Evolutionary conservation across 2,113 vertebrate species (phyloP).

Genomic region (Spheniscus mendiculus): DNA sequence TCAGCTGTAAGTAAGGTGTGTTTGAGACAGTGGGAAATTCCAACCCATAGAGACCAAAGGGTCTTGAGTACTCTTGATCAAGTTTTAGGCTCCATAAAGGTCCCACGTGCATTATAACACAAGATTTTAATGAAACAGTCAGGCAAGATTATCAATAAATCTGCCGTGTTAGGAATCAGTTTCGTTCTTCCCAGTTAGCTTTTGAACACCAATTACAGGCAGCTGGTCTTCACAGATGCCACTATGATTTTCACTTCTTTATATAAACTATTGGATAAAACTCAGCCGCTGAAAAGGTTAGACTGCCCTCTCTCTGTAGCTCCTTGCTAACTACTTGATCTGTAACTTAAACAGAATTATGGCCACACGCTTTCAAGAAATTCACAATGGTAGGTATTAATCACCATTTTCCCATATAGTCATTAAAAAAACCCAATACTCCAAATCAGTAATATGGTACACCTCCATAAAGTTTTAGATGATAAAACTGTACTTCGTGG

Average conservation of each 20-base stretch:
- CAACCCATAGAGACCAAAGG: neutral
- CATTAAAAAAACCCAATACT: neutral
- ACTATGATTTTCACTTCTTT: neutral
- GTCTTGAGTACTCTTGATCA: neutral
- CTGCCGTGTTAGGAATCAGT: neutral
- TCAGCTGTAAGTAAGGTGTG: neutral
- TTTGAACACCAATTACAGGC: neutral
- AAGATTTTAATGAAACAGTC: neutral
- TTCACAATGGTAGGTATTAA: neutral
- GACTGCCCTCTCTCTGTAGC: neutral
- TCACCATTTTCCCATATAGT: neutral
- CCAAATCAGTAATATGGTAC: neutral
- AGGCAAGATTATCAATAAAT: neutral
- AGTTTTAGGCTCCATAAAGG: neutral
- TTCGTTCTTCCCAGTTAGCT: neutral
- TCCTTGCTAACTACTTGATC: neutral
- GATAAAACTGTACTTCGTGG: neutral
- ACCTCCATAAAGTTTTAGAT: neutral
- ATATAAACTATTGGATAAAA: neutral
- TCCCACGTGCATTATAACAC: neutral
- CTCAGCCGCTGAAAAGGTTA: neutral
- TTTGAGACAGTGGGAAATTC: neutral
- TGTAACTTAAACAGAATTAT: neutral
- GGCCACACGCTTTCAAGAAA: neutral
- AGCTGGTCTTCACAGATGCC: neutral